phyloP scores from a whole-genome alignment of 1,140 invertebrate genomes.

The Danaus plexippus region DNA sequence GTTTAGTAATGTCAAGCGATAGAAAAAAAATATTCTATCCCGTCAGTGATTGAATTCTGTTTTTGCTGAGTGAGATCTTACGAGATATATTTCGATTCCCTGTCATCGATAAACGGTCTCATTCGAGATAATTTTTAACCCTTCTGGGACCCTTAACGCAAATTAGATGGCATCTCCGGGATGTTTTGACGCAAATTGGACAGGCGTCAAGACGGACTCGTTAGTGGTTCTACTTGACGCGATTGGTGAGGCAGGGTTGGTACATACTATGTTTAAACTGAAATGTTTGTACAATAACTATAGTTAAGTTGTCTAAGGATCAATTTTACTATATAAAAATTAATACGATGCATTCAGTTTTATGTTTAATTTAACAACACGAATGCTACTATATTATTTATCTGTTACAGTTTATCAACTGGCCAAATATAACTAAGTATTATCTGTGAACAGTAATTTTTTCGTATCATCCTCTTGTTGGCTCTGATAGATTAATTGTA shows the following conservation, averaged over 20 bases:
- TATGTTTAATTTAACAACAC: too few relatives aligned
- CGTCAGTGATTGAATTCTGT: slow-evolving; percentile 4
- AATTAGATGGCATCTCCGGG: slow-evolving; percentile 25
- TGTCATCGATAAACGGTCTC: not conserved
- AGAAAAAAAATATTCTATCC: too few relatives aligned
- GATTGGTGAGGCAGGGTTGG: slow-evolving; percentile 23
- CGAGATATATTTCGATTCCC: not conserved
- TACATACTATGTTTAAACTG: not conserved
- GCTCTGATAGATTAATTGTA: not conserved
- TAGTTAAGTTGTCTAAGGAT: too few relatives aligned
- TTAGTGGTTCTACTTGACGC: slow-evolving; percentile 42
- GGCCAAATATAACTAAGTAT: too few relatives aligned
- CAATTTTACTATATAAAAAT: too few relatives aligned
- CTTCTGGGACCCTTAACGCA: slow-evolving; percentile 15
- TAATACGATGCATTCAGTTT: too few relatives aligned
- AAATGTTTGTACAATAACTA: too few relatives aligned
- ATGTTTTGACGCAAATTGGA: slow-evolving; percentile 48
- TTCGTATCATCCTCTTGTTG: too few relatives aligned
- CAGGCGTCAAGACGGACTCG: slow-evolving; percentile 37
- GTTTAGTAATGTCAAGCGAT: too few relatives aligned
- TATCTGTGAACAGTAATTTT: too few relatives aligned
- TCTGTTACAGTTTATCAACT: too few relatives aligned
- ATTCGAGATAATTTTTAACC: slow-evolving; percentile 17
- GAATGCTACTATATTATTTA: too few relatives aligned
- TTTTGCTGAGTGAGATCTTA: slow-evolving; percentile 7